These are phyloP conservation scores for Medauroidea extradentata DNA, from an alignment of 1,140 invertebrate genomes.

Conservation along the genomic window DNA sequence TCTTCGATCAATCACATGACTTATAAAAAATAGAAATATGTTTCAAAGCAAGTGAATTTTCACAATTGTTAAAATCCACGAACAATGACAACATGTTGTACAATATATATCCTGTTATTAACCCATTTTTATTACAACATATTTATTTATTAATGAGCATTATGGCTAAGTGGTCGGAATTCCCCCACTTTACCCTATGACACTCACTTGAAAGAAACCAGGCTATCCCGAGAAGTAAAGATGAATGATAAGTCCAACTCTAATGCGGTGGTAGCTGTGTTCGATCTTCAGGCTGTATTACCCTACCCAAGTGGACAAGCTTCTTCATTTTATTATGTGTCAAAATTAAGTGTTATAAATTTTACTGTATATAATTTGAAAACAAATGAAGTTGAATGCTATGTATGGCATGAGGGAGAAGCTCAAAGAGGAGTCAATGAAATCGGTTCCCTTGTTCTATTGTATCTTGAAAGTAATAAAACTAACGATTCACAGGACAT, in stretches of 20 bases:
- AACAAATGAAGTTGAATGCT: slow-evolving; percentile 33
- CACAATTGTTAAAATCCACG: too few species aligned
- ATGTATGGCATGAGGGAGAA: slow-evolving; percentile 44
- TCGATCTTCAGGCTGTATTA: neutral
- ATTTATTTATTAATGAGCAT: too few species aligned
- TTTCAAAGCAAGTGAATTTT: too few species aligned
- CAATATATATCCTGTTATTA: too few species aligned
- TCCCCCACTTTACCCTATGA: too few species aligned
- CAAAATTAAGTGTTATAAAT: slow-evolving; percentile 43
- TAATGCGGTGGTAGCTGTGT: neutral
- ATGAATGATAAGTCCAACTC: neutral
- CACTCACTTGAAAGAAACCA: slow-evolving; percentile 9
- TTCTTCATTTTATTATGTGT: slow-evolving; percentile 6
- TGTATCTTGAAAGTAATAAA: neutral
- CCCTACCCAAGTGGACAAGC: neutral
- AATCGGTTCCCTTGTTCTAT: slow-evolving; percentile 27
- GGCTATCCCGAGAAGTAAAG: slow-evolving; percentile 9
- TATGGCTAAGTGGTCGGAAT: too few species aligned
- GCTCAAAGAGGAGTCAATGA: slow-evolving; percentile 41
- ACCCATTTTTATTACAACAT: too few species aligned
- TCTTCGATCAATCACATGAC: too few species aligned
- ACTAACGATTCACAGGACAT: slow-evolving; percentile 1
- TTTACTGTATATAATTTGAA: slow-evolving; percentile 41
- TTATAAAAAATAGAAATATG: too few species aligned
- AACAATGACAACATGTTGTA: too few species aligned